Conservation (phyloP, 2,113 vertebrate genomes). For the Menura novaehollandiae region DNA sequence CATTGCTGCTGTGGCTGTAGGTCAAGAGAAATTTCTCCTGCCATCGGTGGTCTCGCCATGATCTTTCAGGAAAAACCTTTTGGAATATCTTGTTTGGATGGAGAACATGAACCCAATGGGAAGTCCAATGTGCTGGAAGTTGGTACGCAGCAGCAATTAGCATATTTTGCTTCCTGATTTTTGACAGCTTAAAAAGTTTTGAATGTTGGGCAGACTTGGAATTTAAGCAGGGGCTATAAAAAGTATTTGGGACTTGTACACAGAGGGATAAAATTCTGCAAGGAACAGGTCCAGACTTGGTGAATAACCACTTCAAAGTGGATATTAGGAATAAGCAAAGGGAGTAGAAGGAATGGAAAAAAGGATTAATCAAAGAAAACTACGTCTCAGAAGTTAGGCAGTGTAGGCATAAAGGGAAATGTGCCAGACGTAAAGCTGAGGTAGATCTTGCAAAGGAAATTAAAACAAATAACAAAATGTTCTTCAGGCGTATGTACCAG, state of each 20-base stretch:
- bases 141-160: background rate
- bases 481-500: background rate
- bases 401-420: slow-evolving; percentile 16
- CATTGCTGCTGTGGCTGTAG: background rate
- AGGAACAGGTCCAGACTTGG: background rate
- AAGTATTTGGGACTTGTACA: background rate
- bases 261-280: background rate
- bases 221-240: background rate
- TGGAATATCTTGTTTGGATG: background rate
- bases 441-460: slow-evolving; percentile 28
- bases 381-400: background rate
- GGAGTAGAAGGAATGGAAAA: slow-evolving; percentile 31
- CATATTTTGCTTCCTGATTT: background rate
- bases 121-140: background rate
- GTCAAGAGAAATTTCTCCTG: background rate
- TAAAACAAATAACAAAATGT: slow-evolving; percentile 43
- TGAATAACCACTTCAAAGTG: slow-evolving; percentile 41
- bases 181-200: background rate
- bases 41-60: rapidly evolving
- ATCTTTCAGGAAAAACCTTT: background rate
- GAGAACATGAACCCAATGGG: background rate
- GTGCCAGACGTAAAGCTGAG: background rate
- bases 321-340: slow-evolving; percentile 2
- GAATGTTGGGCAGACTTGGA: background rate
- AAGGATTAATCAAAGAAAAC: slow-evolving; percentile 42